Conservation (phyloP, 2,888 invertebrate genomes). For the Cerastis leucographa region DNA sequence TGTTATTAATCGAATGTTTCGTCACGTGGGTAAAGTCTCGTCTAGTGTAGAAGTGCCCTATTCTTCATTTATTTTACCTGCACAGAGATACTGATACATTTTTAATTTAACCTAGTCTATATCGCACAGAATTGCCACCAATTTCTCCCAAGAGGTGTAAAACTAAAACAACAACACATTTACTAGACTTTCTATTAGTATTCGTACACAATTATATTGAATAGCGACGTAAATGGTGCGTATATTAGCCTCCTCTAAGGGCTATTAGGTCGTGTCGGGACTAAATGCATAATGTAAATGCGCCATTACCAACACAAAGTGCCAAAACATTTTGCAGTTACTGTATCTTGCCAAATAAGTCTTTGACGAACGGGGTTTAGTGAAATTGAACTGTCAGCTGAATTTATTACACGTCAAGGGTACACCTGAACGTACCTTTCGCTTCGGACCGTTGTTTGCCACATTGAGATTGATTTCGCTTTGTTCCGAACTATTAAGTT, state of each 20-base stretch:
- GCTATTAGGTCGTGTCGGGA: constrained; percentile 37
- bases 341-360: constrained; percentile 44
- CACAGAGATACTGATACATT: not conserved
- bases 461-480: constrained; percentile 56
- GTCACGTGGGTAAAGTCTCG: not conserved
- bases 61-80: not conserved
- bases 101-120: constrained; percentile 14
- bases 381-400: constrained; percentile 63
- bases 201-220: constrained; percentile 43
- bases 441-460: constrained; percentile 31
- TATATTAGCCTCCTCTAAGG: constrained; percentile 37
- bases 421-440: constrained; percentile 54
- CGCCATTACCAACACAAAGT: constrained; percentile 48
- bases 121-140: not conserved
- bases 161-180: constrained; percentile 31
- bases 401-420: constrained; percentile 60
- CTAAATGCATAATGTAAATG: constrained; percentile 61
- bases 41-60: not conserved
- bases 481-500: constrained; percentile 44
- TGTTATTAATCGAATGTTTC: not conserved
- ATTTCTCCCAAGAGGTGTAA: not conserved
- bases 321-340: constrained; percentile 45
- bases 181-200: constrained; percentile 36
- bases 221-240: constrained; percentile 50
- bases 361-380: constrained; percentile 39